phyloP scores from a whole-genome alignment of 2,888 invertebrate genomes.

The Ctenicera cuprea region DNA sequence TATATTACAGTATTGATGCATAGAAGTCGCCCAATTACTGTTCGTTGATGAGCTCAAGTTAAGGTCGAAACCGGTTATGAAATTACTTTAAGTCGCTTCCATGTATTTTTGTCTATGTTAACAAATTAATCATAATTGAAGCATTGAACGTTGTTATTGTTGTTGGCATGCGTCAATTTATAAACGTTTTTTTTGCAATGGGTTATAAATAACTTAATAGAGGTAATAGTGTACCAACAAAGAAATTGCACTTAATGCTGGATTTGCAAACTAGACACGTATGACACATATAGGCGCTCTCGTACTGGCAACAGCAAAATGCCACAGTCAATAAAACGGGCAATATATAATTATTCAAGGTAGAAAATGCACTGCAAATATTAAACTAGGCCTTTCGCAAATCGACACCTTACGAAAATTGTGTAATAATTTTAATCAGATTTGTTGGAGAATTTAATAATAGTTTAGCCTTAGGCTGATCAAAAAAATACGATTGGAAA shows the following conservation, averaged over 20 bases:
- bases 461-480: too few species aligned
- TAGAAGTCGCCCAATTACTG: too few species aligned
- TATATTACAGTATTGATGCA: too few species aligned
- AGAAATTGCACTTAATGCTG: constrained; percentile 7
- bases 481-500: too few species aligned
- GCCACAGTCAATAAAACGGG: background rate
- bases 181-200: background rate
- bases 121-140: too few species aligned
- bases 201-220: constrained; percentile 6
- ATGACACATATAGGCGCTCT: constrained; percentile 5
- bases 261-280: constrained; percentile 26
- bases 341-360: constrained; percentile 17
- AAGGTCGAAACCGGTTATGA: too few species aligned
- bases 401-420: background rate
- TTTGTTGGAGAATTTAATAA: too few species aligned
- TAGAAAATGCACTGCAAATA: constrained; percentile 7
- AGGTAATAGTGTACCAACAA: constrained; percentile 13
- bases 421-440: background rate
- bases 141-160: too few species aligned
- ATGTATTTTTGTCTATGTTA: too few species aligned
- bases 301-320: background rate
- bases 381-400: background rate
- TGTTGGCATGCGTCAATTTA: too few species aligned
- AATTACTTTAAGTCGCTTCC: too few species aligned
- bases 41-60: too few species aligned